phyloP scores from a whole-genome alignment of 2,888 invertebrate genomes.

The Drosophila rellima region DNA sequence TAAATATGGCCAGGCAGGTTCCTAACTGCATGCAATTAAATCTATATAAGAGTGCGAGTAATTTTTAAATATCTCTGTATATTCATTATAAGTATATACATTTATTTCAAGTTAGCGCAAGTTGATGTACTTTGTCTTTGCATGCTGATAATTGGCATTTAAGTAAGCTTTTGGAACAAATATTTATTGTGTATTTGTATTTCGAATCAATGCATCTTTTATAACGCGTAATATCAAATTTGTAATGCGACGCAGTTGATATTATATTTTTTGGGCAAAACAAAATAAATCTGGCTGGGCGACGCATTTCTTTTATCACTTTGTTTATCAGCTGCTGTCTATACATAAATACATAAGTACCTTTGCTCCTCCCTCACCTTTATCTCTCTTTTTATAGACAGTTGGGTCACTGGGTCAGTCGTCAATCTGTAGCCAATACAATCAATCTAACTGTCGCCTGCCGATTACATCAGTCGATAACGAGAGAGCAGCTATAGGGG shows the following conservation, averaged over 20 bases:
- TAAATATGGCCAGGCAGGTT: constrained; percentile 60
- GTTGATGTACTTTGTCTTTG: constrained; percentile 48
- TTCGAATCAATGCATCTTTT: constrained; percentile 44
- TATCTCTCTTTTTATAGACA: neutral
- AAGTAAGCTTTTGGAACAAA: constrained; percentile 40
- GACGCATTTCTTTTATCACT: constrained; percentile 72
- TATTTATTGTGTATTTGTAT: constrained; percentile 16
- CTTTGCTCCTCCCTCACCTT: neutral
- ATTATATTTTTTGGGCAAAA: constrained; percentile 52
- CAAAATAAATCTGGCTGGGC: constrained; percentile 29
- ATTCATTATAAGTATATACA: constrained; percentile 2
- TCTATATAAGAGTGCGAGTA: constrained; percentile 1
- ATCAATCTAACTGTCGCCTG: constrained; percentile 54
- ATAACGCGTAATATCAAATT: constrained; percentile 70
- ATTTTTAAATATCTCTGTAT: constrained; percentile 7
- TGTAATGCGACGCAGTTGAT: constrained; percentile 65
- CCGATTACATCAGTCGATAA: constrained; percentile 32
- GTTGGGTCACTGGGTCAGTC: constrained; percentile 54
- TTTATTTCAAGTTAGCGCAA: constrained; percentile 55
- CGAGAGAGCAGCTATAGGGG: neutral
- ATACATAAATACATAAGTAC: neutral
- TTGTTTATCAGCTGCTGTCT: constrained; percentile 59
- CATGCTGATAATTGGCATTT: constrained; percentile 52
- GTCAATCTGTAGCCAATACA: constrained; percentile 30
- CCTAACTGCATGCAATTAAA: constrained; percentile 15